Evolutionary conservation across 2,113 vertebrate species (phyloP), one percentile per base, ranked within the genome.

Genomic region (Actenoides lindsayi): DNA sequence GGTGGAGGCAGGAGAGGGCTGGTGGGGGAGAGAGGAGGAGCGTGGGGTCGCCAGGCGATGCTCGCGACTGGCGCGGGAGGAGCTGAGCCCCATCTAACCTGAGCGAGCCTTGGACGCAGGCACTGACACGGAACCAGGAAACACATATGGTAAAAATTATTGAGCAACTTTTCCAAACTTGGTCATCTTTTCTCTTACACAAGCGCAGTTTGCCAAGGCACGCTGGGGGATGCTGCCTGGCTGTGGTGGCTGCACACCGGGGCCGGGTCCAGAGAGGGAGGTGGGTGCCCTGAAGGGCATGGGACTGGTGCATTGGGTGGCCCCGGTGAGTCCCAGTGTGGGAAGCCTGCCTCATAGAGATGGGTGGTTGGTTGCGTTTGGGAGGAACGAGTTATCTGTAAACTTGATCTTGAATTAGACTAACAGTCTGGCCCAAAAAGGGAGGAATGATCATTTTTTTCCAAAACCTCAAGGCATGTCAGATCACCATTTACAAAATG

Each of bases 151-250:
- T 74, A 81, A 51, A 46, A 93, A 94, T 96, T 94, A 95, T 18
- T 10, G 68, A 93, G 93, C 74, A 91, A 13, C 83, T 88, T 95
- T 94, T 93, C 95, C 96, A 94, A 95, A 96, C 96, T 94, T 97
- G 96, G 95, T 95, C 95, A 88, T 93, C 94, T 75, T 9, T 31
- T 70, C 65, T 89, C 73, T 64, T 16, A 10, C 44, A 31, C 30
- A 2, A 16, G 70, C 1, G 1, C 51, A 5, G 70, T 67, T 76
- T 67, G 90, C 95, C 94, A 41, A 79, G 56, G 88, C 42, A 27
- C 0, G 6, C 74, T 0, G n/a, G 69, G 54, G 24, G 53, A 50
- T 0, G 13, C 68, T 35, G 78, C 54, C 68, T 11, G 62, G 70
- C 42, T 8, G 39, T 1, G 9, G 74, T 24, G 9, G 42, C 41